Conservation (phyloP, 2,113 vertebrate species). For the Sinocyclocheilus anophthalmus region DNA sequence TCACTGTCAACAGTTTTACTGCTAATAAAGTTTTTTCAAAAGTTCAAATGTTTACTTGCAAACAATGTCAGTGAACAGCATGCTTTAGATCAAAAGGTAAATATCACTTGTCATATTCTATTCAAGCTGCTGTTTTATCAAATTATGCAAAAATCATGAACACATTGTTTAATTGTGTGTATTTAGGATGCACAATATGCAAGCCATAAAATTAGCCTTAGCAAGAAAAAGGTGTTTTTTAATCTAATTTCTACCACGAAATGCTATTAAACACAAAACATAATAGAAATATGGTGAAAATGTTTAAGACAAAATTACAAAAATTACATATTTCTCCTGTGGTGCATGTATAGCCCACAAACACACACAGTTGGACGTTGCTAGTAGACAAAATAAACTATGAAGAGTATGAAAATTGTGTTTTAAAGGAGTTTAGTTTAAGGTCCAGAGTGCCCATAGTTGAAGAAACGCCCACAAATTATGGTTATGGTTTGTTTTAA, state of each 20-base stretch:
- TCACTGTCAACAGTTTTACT: not conserved
- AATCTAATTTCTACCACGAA: not conserved
- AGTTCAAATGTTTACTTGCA: not conserved
- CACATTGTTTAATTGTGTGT: not conserved
- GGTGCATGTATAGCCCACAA: not conserved
- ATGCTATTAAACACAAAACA: not conserved
- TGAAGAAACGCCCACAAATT: not conserved
- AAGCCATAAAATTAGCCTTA: not conserved
- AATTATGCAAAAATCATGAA: not conserved
- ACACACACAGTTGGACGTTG: not conserved
- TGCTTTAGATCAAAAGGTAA: not conserved
- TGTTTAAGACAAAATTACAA: too few species aligned
- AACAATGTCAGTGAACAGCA: not conserved
- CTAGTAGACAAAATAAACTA: not conserved
- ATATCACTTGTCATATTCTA: not conserved
- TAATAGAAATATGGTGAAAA: too few species aligned
- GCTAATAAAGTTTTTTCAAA: slow-evolving; percentile 9
- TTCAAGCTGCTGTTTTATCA: not conserved
- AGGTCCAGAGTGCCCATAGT: not conserved
- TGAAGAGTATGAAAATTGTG: not conserved
- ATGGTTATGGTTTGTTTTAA: not conserved
- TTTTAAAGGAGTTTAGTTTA: not conserved
- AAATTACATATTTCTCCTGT: too few species aligned
- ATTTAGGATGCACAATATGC: not conserved
- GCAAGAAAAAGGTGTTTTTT: not conserved